Percentiles rank a stretch among this genome's conserved stretches.
Conservation (phyloP, 2,797 vertebrate genomes). For the Brotula barbata region DNA sequence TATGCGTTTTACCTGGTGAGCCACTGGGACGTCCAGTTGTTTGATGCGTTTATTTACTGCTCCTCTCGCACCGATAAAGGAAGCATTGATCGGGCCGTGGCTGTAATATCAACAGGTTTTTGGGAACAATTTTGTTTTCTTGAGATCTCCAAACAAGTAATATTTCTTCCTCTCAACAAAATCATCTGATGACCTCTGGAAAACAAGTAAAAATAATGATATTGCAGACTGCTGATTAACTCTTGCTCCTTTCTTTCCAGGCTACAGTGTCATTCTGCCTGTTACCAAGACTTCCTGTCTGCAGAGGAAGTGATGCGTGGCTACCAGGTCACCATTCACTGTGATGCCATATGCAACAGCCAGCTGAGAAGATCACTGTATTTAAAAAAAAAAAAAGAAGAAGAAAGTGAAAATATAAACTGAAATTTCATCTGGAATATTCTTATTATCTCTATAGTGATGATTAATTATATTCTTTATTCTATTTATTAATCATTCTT, state of each 20-base stretch:
- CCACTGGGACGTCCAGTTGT: too few relatives aligned
- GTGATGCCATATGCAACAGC: conserved; percentile 99
- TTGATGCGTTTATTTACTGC: too few relatives aligned
- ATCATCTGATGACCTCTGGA: too few relatives aligned
- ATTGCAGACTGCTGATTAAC: too few relatives aligned
- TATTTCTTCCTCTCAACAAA: too few relatives aligned
- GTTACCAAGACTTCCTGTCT: conserved; percentile 73
- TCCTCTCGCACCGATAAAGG: too few relatives aligned
- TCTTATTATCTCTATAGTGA: conserved; percentile 76
- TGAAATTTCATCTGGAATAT: conserved; percentile 99
- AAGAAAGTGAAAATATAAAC: conserved; percentile 78
- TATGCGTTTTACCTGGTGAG: too few relatives aligned
- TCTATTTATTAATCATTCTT: conserved; percentile 78
- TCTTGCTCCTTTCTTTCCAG: conserved; percentile 42
- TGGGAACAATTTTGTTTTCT: too few relatives aligned
- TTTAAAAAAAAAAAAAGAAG: conserved; percentile 92
- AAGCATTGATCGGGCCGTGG: too few relatives aligned
- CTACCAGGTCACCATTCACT: conserved; percentile 96
- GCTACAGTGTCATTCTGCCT: conserved; percentile 65
- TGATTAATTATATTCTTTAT: conserved; percentile 82
- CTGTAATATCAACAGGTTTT: too few relatives aligned
- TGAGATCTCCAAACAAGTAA: too few relatives aligned
- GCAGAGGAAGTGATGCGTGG: conserved; percentile 91
- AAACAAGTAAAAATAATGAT: too few relatives aligned
- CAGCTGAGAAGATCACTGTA: conserved; percentile 79